Evolutionary conservation across 2,113 vertebrate species (phyloP).

Genomic region (Ictalurus punctatus): DNA sequence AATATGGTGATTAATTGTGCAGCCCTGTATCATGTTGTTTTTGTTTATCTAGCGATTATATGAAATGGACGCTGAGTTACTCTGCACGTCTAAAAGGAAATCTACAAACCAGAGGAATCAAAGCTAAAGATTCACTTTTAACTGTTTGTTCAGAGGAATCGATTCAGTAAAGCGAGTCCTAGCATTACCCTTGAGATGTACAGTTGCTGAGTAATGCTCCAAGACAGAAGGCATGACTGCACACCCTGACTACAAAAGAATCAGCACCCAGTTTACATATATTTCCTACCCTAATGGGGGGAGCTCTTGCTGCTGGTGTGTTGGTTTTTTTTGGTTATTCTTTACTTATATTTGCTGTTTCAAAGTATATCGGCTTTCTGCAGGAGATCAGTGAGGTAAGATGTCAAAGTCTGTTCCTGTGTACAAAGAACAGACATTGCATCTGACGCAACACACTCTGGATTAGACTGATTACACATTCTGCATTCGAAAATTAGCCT

Average conservation of each 20-base stretch:
- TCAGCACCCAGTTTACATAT: not conserved
- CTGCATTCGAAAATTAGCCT: not conserved
- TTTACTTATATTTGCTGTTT: not conserved
- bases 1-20: not conserved
- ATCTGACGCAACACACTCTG: not conserved
- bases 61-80: not conserved
- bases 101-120: not conserved
- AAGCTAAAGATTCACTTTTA: not conserved
- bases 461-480: not conserved
- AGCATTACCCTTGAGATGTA: not conserved
- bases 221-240: constrained; percentile 1
- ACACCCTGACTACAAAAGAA: not conserved
- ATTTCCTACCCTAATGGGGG: not conserved
- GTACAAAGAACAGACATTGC: constrained; percentile 8
- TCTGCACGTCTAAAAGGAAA: not conserved
- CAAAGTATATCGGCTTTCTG: not conserved
- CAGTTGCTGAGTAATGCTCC: constrained; percentile 30
- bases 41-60: not conserved
- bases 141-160: not conserved
- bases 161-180: not conserved
- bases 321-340: not conserved
- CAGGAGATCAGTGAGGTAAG: not conserved
- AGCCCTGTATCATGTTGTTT: not conserved
- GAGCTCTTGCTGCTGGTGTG: not conserved
- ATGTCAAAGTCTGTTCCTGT: constrained; percentile 2